These are phyloP conservation scores for Halichoeres trimaculatus DNA, from an alignment of 2,113 vertebrate species.

Conservation along the genomic window DNA sequence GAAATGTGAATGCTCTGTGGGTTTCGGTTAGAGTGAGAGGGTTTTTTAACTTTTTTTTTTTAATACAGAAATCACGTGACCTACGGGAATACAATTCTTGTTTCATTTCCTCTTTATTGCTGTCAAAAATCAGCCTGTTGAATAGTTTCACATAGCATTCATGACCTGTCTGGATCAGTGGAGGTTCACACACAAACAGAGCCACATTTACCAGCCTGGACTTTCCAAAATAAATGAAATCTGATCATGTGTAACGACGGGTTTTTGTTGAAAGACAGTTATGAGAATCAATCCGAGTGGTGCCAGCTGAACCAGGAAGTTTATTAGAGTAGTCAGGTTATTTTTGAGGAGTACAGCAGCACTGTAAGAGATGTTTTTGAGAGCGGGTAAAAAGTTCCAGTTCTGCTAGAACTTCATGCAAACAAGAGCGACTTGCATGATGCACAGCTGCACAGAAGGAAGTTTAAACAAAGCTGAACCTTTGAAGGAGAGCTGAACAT, in stretches of 20 bases:
- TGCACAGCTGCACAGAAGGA: slow-evolving; percentile 1
- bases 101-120: slow-evolving; percentile 70
- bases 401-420: neutral
- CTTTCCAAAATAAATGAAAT: slow-evolving; percentile 36
- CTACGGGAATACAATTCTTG: slow-evolving; percentile 55
- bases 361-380: no score
- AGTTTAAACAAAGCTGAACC: neutral
- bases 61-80: slow-evolving; percentile 45
- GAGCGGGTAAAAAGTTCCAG: no score
- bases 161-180: slow-evolving; percentile 13
- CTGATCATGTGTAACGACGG: neutral
- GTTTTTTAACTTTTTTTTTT: neutral
- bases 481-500: no score
- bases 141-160: slow-evolving; percentile 44
- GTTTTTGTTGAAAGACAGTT: neutral
- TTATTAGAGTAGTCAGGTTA: no score
- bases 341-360: no score
- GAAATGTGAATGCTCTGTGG: neutral
- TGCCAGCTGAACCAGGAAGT: no score
- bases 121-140: slow-evolving; percentile 49
- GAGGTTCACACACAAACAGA: neutral
- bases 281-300: neutral
- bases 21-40: slow-evolving; percentile 23
- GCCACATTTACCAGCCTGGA: neutral
- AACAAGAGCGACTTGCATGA: slow-evolving; percentile 3